Percentiles rank a stretch among this genome's conserved stretches.
Conservation (phyloP, 2,797 vertebrate species). For the Petrocephalus schoutedeni region DNA sequence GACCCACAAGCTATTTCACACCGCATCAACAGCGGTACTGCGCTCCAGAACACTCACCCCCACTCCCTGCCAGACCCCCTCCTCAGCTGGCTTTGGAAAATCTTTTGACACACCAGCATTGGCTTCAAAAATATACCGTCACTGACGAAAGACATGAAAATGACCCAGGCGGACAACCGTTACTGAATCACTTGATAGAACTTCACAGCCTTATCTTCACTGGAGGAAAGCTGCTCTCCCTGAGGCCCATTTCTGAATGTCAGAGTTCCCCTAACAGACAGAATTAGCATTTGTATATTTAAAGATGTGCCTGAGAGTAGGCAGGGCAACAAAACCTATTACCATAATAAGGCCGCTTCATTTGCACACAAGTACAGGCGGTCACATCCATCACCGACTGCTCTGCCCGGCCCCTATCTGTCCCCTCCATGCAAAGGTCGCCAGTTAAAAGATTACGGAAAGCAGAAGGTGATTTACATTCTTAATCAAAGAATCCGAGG, state of each 20-base stretch:
- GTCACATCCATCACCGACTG: background rate
- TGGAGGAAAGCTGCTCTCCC: conserved; percentile 30
- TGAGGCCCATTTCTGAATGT: conserved; percentile 31
- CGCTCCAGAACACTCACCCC: background rate
- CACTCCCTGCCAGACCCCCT: too few species aligned
- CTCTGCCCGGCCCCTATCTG: conserved; percentile 26
- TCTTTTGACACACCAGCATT: background rate
- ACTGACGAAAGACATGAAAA: background rate
- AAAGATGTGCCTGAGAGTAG: conserved; percentile 60
- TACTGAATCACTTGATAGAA: background rate
- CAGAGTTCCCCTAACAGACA: conserved; percentile 38
- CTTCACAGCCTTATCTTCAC: conserved; percentile 39
- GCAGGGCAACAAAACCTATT: conserved; percentile 59
- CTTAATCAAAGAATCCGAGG: conserved; percentile 62
- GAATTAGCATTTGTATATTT: conserved; percentile 67
- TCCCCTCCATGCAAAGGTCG: conserved; percentile 48
- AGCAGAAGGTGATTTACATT: conserved; percentile 56
- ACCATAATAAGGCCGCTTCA: conserved; percentile 68
- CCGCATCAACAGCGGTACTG: background rate
- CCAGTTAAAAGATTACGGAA: conserved; percentile 61
- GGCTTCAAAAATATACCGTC: background rate
- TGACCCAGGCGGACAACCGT: background rate
- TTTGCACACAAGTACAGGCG: conserved; percentile 65
- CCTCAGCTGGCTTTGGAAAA: background rate
- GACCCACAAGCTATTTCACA: background rate